Percentiles rank a stretch among this genome's conserved stretches.
Evolutionary conservation across 2,797 vertebrate genomes (phyloP).

Genomic region (Peromyscus aztecus): DNA sequence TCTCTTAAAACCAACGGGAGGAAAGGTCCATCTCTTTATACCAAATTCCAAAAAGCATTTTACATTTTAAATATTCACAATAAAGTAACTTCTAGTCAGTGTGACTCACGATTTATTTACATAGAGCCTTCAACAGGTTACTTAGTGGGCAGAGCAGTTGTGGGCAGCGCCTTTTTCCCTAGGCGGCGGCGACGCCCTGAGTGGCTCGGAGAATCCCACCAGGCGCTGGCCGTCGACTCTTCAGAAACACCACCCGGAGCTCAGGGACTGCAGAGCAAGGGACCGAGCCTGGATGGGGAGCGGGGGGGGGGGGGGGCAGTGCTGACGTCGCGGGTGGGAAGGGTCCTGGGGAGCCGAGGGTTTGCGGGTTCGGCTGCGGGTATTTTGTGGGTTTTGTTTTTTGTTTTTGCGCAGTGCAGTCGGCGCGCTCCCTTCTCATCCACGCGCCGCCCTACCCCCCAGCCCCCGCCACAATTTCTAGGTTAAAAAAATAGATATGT

Average conservation of each 20-base stretch:
- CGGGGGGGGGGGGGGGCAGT: not conserved
- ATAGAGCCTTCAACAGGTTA: slow-evolving; percentile 86
- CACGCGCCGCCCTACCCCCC: not conserved
- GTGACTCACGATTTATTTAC: slow-evolving; percentile 95
- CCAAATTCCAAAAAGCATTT: slow-evolving; percentile 89
- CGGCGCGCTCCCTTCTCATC: not conserved
- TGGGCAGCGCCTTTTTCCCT: slow-evolving; percentile 1
- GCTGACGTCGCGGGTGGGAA: fast-evolving
- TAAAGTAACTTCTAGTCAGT: slow-evolving; percentile 90
- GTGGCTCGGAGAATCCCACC: not conserved
- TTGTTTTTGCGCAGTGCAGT: not conserved
- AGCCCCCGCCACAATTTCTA: slow-evolving; percentile 77
- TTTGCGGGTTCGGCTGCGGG: not conserved
- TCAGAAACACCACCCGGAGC: not conserved
- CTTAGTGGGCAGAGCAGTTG: slow-evolving; percentile 65
- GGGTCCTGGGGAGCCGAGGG: fast-evolving
- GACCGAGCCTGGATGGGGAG: not conserved
- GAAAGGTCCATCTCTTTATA: slow-evolving; percentile 57
- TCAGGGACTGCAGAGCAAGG: not conserved
- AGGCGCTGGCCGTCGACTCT: not conserved
- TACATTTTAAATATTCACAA: slow-evolving; percentile 96
- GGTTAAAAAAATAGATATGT: slow-evolving; percentile 91
- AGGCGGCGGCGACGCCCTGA: not conserved
- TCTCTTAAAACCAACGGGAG: slow-evolving; percentile 53
- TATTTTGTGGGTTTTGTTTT: not conserved